Evolutionary conservation across 2,113 vertebrate species (phyloP).

Genomic region (Nibea coibor): DNA sequence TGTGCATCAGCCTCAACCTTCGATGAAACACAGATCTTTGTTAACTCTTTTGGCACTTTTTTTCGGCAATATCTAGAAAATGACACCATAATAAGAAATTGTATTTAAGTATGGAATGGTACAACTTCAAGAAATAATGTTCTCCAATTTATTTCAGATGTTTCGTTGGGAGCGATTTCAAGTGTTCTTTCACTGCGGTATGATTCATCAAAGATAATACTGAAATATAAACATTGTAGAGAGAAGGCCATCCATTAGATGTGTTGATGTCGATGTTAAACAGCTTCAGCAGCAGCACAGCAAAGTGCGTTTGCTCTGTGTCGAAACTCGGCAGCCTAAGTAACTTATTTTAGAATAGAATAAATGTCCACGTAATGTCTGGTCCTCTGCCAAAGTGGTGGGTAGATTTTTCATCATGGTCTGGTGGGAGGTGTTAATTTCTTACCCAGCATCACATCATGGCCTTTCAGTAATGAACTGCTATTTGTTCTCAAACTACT

Average conservation of each 20-base stretch:
- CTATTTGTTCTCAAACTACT: conserved; percentile 28
- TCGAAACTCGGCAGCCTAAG: conserved; percentile 3
- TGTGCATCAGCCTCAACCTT: neutral
- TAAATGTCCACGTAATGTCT: conserved; percentile 36
- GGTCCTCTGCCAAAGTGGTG: conserved; percentile 42
- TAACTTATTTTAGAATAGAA: conserved; percentile 18
- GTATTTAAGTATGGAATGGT: neutral
- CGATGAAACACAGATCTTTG: neutral
- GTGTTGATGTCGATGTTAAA: neutral
- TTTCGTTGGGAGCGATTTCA: neutral
- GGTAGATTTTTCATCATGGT: conserved; percentile 30
- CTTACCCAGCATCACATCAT: conserved; percentile 34
- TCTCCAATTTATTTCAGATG: neutral
- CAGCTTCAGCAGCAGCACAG: neutral
- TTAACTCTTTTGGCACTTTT: neutral
- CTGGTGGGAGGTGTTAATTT: conserved; percentile 59
- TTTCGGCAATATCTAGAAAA: neutral
- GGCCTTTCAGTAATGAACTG: conserved; percentile 31
- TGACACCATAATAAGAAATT: no score
- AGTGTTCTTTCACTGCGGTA: neutral
- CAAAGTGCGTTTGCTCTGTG: neutral
- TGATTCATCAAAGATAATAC: neutral
- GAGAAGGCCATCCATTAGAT: neutral
- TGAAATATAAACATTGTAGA: neutral
- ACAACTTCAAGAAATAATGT: neutral